These are phyloP conservation scores for Burhinus oedicnemus DNA, from an alignment of 2,113 vertebrate genomes.

Conservation along the genomic window DNA sequence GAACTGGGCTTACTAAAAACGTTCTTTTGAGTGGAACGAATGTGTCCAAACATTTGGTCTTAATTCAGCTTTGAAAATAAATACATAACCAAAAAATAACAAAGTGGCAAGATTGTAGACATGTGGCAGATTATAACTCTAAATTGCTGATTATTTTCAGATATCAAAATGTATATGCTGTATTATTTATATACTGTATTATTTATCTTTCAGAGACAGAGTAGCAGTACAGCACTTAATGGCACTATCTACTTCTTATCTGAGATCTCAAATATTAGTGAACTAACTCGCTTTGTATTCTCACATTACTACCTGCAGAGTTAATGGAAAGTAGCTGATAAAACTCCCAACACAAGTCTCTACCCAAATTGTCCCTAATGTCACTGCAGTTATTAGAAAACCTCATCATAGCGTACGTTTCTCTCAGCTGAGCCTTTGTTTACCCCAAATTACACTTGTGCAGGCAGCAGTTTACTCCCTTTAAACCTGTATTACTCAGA, in stretches of 20 bases:
- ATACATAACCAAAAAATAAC: neutral
- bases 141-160: neutral
- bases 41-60: neutral
- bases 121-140: neutral
- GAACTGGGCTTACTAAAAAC: neutral
- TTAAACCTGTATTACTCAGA: neutral
- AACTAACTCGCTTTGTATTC: neutral
- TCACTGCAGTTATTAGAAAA: neutral
- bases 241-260: neutral
- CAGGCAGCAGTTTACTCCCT: neutral
- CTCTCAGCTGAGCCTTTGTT: neutral
- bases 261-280: neutral
- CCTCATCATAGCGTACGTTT: fast-evolving
- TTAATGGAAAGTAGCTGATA: neutral
- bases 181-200: neutral
- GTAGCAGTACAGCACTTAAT: neutral
- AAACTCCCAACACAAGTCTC: neutral
- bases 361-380: neutral
- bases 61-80: neutral
- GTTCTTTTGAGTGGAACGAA: neutral
- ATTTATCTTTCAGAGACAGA: neutral
- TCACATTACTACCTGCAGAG: neutral
- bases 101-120: neutral
- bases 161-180: neutral
- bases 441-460: neutral